Conservation (phyloP, 1,140 invertebrate genomes). For the Formica exsecta region DNA sequence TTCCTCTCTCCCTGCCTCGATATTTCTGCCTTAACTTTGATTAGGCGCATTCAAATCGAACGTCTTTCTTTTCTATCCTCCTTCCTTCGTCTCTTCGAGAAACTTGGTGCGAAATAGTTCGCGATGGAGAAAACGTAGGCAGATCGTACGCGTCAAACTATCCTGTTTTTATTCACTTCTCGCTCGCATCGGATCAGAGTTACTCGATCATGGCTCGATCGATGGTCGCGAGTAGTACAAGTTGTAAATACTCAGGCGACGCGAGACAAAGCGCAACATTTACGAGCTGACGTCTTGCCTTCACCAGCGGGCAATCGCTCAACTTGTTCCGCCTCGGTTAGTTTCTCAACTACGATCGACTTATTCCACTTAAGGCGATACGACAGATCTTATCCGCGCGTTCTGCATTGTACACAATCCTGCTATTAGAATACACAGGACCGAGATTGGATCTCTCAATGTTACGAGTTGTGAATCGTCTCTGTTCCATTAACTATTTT, state of each 20-base stretch:
- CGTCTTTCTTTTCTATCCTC: not conserved
- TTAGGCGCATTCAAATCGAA: conserved; percentile 53
- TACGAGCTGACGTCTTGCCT: conserved; percentile 16
- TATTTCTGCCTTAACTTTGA: conserved; percentile 56
- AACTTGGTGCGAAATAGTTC: not conserved
- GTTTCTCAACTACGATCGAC: conserved; percentile 24
- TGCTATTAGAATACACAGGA: not conserved
- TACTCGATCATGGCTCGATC: conserved; percentile 7
- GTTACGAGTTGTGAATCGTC: not conserved
- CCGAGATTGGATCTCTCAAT: not conserved
- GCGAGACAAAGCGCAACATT: conserved; percentile 58
- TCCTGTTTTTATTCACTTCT: not conserved
- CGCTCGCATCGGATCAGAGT: not conserved
- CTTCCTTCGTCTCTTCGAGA: not conserved
- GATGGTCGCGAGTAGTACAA: conserved; percentile 50
- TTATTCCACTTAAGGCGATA: conserved; percentile 24
- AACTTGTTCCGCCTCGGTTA: conserved; percentile 50
- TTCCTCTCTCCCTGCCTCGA: too few species aligned
- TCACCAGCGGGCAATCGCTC: conserved; percentile 48
- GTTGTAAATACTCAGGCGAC: conserved; percentile 66
- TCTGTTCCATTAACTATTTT: not conserved
- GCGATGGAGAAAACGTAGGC: not conserved
- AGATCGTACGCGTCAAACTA: not conserved
- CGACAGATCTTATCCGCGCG: conserved; percentile 21
- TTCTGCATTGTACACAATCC: not conserved